Percentiles rank a stretch among this genome's conserved stretches.
Conservation (phyloP, 2,113 vertebrate genomes). For the Dasyurus viverrinus region DNA sequence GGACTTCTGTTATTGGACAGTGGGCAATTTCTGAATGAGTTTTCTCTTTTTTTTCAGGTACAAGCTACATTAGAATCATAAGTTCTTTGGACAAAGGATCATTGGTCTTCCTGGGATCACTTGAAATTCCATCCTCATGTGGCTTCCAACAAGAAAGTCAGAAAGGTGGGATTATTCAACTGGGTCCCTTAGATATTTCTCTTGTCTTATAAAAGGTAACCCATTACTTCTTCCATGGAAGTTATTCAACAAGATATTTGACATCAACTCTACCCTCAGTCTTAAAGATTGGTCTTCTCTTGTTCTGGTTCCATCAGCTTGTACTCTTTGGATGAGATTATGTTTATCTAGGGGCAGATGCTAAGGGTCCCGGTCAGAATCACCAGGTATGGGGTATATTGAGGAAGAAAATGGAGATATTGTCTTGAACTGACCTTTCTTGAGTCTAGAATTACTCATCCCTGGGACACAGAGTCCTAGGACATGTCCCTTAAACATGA, state of each 20-base stretch:
- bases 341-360: not conserved
- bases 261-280: not conserved
- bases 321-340: not conserved
- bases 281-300: not conserved
- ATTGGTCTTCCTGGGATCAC: not conserved
- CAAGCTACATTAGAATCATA: not conserved
- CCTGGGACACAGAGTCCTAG: not conserved
- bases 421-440: not conserved
- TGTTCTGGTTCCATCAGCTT: not conserved
- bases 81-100: not conserved
- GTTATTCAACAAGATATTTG: not conserved
- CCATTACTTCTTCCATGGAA: not conserved
- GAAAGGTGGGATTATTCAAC: not conserved
- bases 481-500: not conserved
- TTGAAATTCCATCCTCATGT: not conserved
- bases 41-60: not conserved
- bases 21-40: not conserved
- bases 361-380: not conserved
- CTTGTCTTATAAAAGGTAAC: not conserved
- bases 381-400: not conserved
- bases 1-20: not conserved
- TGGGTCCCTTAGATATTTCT: not conserved
- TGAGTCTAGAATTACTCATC: not conserved
- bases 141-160: not conserved
- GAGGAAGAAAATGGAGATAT: not conserved